Evolutionary conservation across 2,113 vertebrate genomes (phyloP).

Genomic region (Microcebus ravelobensis): DNA sequence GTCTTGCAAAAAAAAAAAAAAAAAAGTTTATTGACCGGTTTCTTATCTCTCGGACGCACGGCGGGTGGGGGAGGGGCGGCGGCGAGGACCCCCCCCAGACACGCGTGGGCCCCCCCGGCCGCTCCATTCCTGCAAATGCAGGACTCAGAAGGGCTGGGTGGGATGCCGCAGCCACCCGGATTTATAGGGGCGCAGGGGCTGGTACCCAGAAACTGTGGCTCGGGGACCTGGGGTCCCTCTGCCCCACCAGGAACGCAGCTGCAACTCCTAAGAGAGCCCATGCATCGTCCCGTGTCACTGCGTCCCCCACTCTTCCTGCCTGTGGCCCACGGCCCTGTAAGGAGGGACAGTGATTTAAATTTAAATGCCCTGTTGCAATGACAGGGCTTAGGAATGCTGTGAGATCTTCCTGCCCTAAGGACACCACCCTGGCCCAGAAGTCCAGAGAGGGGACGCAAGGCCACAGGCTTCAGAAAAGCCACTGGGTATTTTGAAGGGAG

Average conservation of each 20-base stretch:
- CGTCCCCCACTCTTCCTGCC: neutral
- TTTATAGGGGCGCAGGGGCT: neutral
- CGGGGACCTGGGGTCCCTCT: no score
- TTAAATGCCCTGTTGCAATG: neutral
- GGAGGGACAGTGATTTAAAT: neutral
- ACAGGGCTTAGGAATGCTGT: neutral
- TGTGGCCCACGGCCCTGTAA: neutral
- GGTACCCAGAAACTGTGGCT: neutral
- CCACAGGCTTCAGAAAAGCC: neutral
- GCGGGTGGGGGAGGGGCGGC: neutral
- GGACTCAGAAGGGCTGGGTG: neutral
- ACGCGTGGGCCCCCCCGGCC: neutral
- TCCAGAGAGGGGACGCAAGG: no score
- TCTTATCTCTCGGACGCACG: conserved; percentile 83
- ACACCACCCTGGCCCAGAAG: neutral
- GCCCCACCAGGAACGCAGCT: neutral
- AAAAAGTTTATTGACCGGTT: conserved; percentile 86
- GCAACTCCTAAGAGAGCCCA: neutral
- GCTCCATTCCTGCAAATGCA: neutral
- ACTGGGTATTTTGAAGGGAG: neutral
- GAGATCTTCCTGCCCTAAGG: neutral
- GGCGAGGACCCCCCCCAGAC: neutral
- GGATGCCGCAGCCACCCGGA: no score
- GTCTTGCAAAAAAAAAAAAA: neutral
- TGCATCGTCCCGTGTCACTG: no score